Conservation (phyloP, 2,797 vertebrate species). For the Molothrus aeneus region DNA sequence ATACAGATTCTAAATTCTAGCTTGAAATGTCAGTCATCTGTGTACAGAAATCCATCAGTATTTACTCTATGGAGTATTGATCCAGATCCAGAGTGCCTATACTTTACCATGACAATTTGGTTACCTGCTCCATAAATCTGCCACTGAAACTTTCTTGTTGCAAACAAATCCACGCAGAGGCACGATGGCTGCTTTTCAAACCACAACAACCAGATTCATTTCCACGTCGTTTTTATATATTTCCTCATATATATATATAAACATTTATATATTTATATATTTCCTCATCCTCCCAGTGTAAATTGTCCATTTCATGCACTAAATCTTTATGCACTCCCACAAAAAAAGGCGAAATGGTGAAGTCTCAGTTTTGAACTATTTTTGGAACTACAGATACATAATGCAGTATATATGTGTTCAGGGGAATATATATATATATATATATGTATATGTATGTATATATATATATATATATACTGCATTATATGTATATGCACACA, state of each 20-base stretch:
- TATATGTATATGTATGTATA: no score
- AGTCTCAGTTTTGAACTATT: not conserved
- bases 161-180: not conserved
- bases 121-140: not conserved
- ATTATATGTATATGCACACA: not conserved
- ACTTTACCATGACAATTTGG: not conserved
- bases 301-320: not conserved
- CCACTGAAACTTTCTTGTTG: not conserved
- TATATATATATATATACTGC: no score
- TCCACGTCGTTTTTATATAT: not conserved
- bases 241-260: not conserved
- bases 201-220: not conserved
- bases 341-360: not conserved
- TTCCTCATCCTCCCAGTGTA: not conserved
- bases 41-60: not conserved
- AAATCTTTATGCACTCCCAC: not conserved
- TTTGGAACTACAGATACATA: conserved; percentile 13
- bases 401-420: not conserved
- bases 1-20: not conserved
- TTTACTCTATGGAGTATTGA: not conserved
- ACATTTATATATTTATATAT: not conserved
- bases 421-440: not conserved
- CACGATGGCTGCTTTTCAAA: not conserved
- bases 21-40: not conserved
- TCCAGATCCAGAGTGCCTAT: not conserved